These are phyloP conservation scores for Ageneiosus marmoratus DNA, from an alignment of 2,113 vertebrate species.

Conservation along the genomic window DNA sequence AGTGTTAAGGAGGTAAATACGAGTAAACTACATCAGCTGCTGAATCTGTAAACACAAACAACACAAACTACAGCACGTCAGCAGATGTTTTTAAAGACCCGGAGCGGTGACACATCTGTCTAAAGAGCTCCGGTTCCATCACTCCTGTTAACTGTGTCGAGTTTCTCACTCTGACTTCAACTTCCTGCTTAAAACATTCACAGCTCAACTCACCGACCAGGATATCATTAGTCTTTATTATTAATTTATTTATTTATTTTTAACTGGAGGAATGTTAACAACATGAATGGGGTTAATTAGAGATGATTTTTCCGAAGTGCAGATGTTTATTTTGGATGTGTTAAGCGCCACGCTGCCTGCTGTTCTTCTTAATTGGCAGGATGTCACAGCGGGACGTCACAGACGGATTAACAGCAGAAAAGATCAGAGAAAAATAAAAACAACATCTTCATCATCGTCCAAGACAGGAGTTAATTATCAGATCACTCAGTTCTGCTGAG, in stretches of 20 bases:
- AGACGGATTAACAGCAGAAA: constrained; percentile 16
- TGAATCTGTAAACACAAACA: too few species aligned
- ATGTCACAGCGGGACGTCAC: constrained; percentile 26
- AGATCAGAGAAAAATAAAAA: constrained; percentile 1
- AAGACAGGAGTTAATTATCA: constrained; percentile 32
- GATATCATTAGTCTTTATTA: neutral
- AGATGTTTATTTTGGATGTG: constrained; percentile 42
- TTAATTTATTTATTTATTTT: neutral
- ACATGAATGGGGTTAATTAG: constrained; percentile 35
- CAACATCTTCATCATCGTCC: constrained; percentile 1
- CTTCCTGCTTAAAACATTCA: neutral
- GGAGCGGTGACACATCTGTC: too few species aligned
- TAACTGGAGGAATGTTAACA: neutral
- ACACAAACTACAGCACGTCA: too few species aligned
- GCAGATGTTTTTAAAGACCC: too few species aligned
- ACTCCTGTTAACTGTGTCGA: too few species aligned
- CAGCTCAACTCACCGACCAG: neutral
- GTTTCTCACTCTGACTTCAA: neutral
- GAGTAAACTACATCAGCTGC: too few species aligned
- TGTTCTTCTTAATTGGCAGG: constrained; percentile 40
- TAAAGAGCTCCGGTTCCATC: too few species aligned
- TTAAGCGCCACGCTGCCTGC: neutral
- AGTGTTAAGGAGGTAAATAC: too few species aligned
- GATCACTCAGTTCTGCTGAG: neutral
- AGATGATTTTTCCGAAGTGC: constrained; percentile 26